Evolutionary conservation across 2,113 vertebrate genomes (phyloP).

Genomic region (Ginglymostoma cirratum): DNA sequence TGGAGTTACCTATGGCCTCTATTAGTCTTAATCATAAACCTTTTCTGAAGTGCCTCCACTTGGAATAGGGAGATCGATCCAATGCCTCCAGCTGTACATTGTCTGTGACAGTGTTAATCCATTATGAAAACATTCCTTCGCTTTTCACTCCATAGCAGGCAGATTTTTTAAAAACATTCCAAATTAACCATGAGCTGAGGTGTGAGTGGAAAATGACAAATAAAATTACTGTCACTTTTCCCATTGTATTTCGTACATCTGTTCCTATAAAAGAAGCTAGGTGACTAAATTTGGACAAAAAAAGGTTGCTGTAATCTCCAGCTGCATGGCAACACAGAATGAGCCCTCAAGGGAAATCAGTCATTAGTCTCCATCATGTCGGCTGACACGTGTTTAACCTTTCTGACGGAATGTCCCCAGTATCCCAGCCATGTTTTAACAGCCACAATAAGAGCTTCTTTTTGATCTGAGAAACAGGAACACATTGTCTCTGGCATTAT

Average conservation of each 20-base stretch:
- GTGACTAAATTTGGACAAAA: constrained; percentile 21
- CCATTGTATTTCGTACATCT: background rate
- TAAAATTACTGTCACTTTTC: background rate
- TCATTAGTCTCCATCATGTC: constrained; percentile 16
- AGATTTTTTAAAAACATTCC: background rate
- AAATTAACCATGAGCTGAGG: constrained; percentile 19
- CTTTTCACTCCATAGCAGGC: background rate
- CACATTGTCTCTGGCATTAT: constrained; percentile 23
- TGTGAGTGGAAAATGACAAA: constrained; percentile 22
- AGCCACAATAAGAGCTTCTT: constrained; percentile 19
- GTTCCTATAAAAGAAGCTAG: background rate
- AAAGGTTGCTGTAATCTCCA: background rate
- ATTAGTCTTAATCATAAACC: constrained; percentile 35
- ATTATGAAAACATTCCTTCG: constrained; percentile 23
- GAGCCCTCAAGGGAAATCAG: constrained; percentile 31
- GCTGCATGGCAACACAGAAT: background rate
- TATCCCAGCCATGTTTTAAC: constrained; percentile 24
- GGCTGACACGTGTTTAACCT: constrained; percentile 29
- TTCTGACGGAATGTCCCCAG: constrained; percentile 24
- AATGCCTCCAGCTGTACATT: constrained; percentile 20
- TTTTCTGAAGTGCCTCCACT: background rate
- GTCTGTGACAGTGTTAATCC: constrained; percentile 35
- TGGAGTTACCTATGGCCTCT: constrained; percentile 16
- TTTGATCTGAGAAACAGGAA: constrained; percentile 22
- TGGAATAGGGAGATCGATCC: constrained; percentile 16